Conservation (phyloP, 2,113 vertebrate species). For the Chrysemys picta region DNA sequence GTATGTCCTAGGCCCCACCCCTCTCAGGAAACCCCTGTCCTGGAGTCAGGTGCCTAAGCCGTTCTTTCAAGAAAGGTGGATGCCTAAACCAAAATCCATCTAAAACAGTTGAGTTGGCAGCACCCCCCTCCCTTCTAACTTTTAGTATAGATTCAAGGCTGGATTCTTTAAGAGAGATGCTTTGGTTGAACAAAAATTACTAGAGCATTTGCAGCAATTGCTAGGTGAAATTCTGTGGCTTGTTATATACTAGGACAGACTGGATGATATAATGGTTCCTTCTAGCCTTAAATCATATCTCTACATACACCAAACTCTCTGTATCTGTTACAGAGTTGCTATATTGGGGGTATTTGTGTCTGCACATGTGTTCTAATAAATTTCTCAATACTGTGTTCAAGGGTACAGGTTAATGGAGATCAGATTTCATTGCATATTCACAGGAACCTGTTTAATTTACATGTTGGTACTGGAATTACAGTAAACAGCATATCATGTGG, state of each 20-base stretch:
- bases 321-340: not conserved
- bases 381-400: not conserved
- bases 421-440: not conserved
- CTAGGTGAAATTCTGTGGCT: not conserved
- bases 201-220: not conserved
- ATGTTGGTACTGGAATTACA: constrained; percentile 19
- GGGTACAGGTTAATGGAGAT: not conserved
- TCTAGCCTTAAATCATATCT: not conserved
- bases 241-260: not conserved
- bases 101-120: not conserved
- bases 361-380: not conserved
- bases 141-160: not conserved
- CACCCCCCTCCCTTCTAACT: not conserved
- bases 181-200: not conserved
- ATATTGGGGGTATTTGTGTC: not conserved
- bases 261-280: not conserved
- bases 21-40: not conserved
- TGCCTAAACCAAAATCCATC: not conserved
- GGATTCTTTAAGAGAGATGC: not conserved
- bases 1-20: too few relatives aligned
- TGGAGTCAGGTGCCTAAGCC: not conserved
- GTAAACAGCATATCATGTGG: not conserved
- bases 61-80: not conserved
- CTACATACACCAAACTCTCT: not conserved
- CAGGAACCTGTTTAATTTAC: constrained; percentile 23